These are phyloP conservation scores for Micromesistius poutassou DNA, from an alignment of 2,797 vertebrate genomes.

Conservation along the genomic window DNA sequence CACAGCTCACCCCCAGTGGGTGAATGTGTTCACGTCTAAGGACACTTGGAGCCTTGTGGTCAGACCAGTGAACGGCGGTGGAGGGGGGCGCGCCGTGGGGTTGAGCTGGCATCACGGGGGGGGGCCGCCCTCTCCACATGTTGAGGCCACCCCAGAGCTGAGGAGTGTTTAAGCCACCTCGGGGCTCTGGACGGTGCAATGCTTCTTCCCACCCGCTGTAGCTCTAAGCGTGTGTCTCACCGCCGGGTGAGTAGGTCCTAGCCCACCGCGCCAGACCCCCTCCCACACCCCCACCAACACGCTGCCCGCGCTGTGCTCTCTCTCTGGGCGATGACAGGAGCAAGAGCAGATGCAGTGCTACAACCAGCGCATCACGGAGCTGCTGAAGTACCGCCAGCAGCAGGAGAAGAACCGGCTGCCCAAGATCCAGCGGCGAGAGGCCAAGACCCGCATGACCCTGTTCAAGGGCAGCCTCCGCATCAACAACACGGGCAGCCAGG, in stretches of 20 bases:
- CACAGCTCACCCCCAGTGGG: too few relatives aligned
- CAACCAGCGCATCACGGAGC: conserved; percentile 92
- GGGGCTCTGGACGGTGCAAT: too few relatives aligned
- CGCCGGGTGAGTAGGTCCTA: background rate
- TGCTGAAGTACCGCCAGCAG: conserved; percentile 83
- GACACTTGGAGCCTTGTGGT: too few relatives aligned
- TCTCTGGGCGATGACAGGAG: conserved; percentile 72
- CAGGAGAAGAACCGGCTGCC: conserved; percentile 88
- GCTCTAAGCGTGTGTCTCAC: background rate
- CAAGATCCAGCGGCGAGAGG: conserved; percentile 90
- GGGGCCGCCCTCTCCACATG: too few relatives aligned
- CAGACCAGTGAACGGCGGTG: background rate
- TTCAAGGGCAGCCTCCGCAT: conserved; percentile 98
- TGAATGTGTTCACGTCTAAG: too few relatives aligned
- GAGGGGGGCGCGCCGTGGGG: too few relatives aligned
- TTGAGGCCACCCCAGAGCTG: too few relatives aligned
- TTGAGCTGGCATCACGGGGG: background rate
- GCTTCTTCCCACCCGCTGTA: too few relatives aligned
- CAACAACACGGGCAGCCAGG: conserved; percentile 73
- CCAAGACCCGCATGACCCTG: conserved; percentile 95
- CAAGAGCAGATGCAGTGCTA: conserved; percentile 97
- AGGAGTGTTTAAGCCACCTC: too few relatives aligned
- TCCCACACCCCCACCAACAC: too few relatives aligned
- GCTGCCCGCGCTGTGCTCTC: background rate
- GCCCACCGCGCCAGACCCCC: too few relatives aligned